Evolutionary conservation across 1,140 invertebrate species (phyloP).

Genomic region (Bombus polaris): DNA sequence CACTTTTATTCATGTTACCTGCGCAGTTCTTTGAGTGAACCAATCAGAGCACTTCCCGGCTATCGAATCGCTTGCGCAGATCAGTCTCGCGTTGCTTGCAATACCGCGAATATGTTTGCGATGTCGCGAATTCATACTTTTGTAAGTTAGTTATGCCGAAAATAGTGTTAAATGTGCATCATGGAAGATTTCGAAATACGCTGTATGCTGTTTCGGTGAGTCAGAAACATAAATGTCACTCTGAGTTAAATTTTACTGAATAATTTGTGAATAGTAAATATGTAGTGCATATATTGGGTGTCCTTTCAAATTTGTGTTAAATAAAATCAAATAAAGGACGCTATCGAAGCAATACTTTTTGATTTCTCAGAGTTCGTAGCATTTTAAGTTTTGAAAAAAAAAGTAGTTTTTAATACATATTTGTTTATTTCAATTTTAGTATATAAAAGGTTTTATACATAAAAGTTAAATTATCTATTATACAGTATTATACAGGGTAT

Average conservation of each 20-base stretch:
- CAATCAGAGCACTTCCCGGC: slow-evolving; percentile 8
- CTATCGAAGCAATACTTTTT: background rate
- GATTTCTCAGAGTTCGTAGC: background rate
- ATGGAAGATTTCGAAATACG: background rate
- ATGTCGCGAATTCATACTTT: background rate
- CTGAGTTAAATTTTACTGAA: background rate
- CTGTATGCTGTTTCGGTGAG: background rate
- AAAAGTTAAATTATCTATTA: no score
- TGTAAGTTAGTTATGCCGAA: background rate
- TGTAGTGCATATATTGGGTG: no score
- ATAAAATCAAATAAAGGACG: background rate
- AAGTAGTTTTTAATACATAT: no score
- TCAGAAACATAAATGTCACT: background rate
- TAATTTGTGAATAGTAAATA: background rate
- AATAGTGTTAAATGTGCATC: background rate
- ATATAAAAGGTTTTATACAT: no score
- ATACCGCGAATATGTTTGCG: no score
- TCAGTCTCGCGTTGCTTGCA: background rate
- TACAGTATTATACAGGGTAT: no score
- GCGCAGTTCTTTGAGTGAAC: slow-evolving; percentile 1
- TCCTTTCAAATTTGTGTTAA: background rate
- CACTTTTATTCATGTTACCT: background rate
- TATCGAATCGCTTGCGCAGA: background rate
- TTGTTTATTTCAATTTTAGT: no score
- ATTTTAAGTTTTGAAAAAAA: background rate